phyloP scores from a whole-genome alignment of 2,113 vertebrate species.

The Varanus komodoensis region DNA sequence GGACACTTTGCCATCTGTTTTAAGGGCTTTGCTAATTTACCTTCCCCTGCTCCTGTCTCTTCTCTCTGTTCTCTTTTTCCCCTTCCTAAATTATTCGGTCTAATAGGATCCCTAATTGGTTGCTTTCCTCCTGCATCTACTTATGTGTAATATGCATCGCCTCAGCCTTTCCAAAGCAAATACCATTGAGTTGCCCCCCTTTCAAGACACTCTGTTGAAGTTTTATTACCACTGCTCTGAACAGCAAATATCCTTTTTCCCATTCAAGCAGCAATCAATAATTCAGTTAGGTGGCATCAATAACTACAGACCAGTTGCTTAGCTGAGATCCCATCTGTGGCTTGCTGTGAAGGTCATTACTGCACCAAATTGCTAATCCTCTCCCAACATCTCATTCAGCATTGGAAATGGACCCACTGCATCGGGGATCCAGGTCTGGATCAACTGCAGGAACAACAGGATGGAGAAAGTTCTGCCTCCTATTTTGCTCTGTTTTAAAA shows the following conservation, averaged over 20 bases:
- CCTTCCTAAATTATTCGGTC: conserved; percentile 62
- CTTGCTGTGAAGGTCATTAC: conserved; percentile 68
- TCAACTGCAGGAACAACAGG: neutral
- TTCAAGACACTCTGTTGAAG: conserved; percentile 52
- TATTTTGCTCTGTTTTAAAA: neutral
- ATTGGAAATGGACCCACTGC: neutral
- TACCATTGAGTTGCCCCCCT: conserved; percentile 38
- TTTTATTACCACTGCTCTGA: conserved; percentile 53
- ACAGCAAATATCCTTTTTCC: conserved; percentile 75
- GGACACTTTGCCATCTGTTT: conserved; percentile 81
- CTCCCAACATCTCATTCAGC: too few relatives aligned
- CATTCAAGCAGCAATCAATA: conserved; percentile 79
- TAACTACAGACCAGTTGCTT: conserved; percentile 80
- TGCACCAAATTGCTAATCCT: conserved; percentile 45
- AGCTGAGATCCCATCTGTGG: conserved; percentile 71
- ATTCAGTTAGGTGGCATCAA: conserved; percentile 81
- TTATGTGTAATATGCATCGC: conserved; percentile 19
- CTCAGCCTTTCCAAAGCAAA: neutral
- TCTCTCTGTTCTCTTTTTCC: conserved; percentile 1
- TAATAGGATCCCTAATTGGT: conserved; percentile 68
- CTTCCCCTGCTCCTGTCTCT: conserved; percentile 45
- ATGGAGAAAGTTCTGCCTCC: neutral
- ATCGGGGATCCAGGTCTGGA: neutral
- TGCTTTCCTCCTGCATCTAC: conserved; percentile 50
- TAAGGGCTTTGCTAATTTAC: conserved; percentile 76